Conservation (phyloP, 2,888 invertebrate genomes). For the Invenusta paracnida region DNA sequence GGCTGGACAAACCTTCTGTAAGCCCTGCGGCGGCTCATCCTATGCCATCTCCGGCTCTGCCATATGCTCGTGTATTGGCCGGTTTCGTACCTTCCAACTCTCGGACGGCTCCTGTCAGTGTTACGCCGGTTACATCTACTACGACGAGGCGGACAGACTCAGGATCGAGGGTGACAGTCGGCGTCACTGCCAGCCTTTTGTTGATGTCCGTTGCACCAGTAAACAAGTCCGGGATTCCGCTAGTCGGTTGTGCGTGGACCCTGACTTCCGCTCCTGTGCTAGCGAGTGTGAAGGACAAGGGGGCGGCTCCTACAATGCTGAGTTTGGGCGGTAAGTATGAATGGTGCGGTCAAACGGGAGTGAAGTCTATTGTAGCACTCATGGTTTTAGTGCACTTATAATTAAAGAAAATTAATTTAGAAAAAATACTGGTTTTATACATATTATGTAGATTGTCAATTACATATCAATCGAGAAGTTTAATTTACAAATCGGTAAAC, state of each 20-base stretch:
- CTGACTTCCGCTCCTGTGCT: neutral
- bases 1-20: slow-evolving; percentile 47
- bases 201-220: slow-evolving; percentile 36
- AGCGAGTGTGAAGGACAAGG: neutral
- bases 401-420: too few relatives aligned
- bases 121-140: slow-evolving; percentile 52
- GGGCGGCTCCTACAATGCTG: neutral
- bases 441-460: too few relatives aligned
- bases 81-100: slow-evolving; percentile 52
- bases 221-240: neutral
- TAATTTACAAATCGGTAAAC: too few relatives aligned
- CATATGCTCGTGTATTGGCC: slow-evolving; percentile 52
- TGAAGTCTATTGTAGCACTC: too few relatives aligned
- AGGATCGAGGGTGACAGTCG: slow-evolving; percentile 48
- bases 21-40: slow-evolving; percentile 54
- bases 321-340: neutral
- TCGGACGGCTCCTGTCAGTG: slow-evolving; percentile 53
- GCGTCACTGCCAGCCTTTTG: slow-evolving; percentile 53
- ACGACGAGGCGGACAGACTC: slow-evolving; percentile 50
- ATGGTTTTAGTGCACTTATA: too few relatives aligned
- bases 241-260: neutral
- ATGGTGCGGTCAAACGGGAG: too few relatives aligned
- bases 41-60: slow-evolving; percentile 48
- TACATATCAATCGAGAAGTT: too few relatives aligned
- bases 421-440: too few relatives aligned